These are phyloP conservation scores for Thymallus thymallus DNA, from an alignment of 2,113 vertebrate genomes.

Conservation along the genomic window DNA sequence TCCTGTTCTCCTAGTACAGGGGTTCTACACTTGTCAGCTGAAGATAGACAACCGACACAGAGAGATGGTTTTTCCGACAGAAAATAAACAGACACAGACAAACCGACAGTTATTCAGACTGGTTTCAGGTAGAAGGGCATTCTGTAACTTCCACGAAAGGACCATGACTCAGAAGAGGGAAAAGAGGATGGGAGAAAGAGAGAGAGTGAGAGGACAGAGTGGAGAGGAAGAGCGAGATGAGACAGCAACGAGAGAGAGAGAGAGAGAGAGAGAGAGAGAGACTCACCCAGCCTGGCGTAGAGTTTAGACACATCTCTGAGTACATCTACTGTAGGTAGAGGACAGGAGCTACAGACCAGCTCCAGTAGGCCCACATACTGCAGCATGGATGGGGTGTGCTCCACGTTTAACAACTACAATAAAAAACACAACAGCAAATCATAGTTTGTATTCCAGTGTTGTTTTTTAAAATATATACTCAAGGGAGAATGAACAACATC, in stretches of 20 bases:
- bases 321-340: slow-evolving; percentile 61
- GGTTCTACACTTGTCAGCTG: slow-evolving; percentile 70
- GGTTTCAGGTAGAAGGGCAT: background rate
- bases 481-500: too few relatives aligned
- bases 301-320: slow-evolving; percentile 75
- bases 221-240: background rate
- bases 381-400: slow-evolving; percentile 66
- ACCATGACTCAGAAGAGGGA: background rate
- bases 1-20: slow-evolving; percentile 54
- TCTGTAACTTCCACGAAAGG: background rate
- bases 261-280: too few relatives aligned
- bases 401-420: slow-evolving; percentile 62
- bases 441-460: too few relatives aligned
- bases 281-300: slow-evolving; percentile 73
- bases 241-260: background rate
- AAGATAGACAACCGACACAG: slow-evolving; percentile 17
- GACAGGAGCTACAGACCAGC: slow-evolving; percentile 61
- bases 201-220: background rate
- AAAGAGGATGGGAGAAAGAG: too few relatives aligned
- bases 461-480: too few relatives aligned
- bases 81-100: too few relatives aligned
- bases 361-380: slow-evolving; percentile 76
- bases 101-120: too few relatives aligned
- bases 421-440: too few relatives aligned
- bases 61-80: background rate